phyloP scores from a whole-genome alignment of 2,113 vertebrate species.

The Acrocephalus arundinaceus region DNA sequence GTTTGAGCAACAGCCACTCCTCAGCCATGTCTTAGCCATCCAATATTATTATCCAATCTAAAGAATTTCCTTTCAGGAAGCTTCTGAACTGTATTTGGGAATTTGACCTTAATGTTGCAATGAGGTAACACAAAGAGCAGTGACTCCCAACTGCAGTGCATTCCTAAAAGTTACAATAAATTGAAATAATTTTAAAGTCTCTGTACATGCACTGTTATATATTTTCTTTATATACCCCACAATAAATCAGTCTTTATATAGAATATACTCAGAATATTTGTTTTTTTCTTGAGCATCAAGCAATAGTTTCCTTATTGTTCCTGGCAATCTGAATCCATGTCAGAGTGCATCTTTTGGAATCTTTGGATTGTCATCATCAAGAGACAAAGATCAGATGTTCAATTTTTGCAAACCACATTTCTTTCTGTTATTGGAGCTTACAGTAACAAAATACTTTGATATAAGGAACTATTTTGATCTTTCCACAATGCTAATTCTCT shows the following conservation, averaged over 20 bases:
- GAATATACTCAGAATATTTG: not conserved
- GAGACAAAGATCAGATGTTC: not conserved
- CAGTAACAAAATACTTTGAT: not conserved
- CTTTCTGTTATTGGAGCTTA: not conserved
- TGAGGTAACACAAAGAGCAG: not conserved
- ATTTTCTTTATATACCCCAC: not conserved
- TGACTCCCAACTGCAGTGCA: not conserved
- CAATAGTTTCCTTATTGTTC: not conserved
- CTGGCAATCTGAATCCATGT: not conserved
- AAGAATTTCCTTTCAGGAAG: not conserved
- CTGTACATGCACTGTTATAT: not conserved
- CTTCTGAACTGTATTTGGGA: not conserved
- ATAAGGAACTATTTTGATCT: not conserved
- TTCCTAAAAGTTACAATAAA: not conserved
- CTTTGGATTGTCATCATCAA: not conserved
- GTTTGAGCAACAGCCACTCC: not conserved
- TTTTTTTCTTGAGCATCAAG: not conserved
- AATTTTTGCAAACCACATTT: not conserved
- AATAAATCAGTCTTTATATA: not conserved
- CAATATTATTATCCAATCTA: not conserved
- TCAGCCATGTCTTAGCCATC: not conserved
- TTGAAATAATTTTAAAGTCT: not conserved
- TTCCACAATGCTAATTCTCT: not conserved
- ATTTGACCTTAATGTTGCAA: not conserved
- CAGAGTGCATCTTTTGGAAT: not conserved